A percentile compares a stretch with the other conserved stretches of the same genome.
These are phyloP conservation scores for Elephantulus edwardii DNA, from an alignment of 2,113 vertebrate species.

Conservation along the genomic window DNA sequence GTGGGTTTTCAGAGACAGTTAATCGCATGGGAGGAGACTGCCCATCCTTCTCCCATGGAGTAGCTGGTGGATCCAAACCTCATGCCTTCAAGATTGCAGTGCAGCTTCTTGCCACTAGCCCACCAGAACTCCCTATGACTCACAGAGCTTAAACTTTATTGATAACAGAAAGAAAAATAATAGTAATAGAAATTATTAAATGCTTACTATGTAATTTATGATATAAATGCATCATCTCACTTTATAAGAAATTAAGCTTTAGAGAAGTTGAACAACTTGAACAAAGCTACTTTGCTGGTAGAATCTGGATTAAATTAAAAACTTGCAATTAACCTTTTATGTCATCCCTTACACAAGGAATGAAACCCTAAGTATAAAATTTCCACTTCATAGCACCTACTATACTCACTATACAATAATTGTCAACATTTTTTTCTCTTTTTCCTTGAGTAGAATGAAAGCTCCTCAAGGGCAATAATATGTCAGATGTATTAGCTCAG, in stretches of 20 bases:
- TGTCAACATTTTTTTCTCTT: neutral
- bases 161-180: neutral
- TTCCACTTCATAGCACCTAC: neutral
- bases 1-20: too few relatives aligned
- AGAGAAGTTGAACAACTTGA: neutral
- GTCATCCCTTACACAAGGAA: neutral
- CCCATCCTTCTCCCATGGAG: too few relatives aligned
- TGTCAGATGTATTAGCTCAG: neutral
- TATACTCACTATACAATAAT: neutral
- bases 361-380: slow-evolving; percentile 15
- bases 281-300: neutral
- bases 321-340: neutral
- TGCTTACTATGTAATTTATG: neutral
- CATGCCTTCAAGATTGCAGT: too few relatives aligned
- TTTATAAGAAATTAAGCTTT: neutral
- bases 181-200: neutral
- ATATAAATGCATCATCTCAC: too few relatives aligned
- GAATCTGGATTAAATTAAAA: neutral
- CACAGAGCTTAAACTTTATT: neutral
- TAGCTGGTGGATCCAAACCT: too few relatives aligned
- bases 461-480: neutral
- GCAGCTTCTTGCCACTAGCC: too few relatives aligned
- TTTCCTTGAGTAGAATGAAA: neutral
- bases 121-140: too few relatives aligned
- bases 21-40: too few relatives aligned